Base-by-base conservation (phyloP, 37 sponge, comb jelly and placozoan species). In the Aplysina aerophoba region DNA sequence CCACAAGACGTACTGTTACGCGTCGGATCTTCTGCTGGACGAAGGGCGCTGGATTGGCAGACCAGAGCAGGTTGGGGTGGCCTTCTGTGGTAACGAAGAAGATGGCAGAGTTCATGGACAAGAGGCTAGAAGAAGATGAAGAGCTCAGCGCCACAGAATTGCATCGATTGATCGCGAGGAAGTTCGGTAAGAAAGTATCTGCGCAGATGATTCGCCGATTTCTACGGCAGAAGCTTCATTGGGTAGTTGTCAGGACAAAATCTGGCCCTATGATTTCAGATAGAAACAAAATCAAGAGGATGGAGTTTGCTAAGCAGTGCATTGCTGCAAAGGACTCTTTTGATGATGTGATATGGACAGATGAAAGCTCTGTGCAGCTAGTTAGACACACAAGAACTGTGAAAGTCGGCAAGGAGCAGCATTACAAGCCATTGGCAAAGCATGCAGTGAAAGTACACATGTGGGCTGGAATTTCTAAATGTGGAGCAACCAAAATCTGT, bases 241-340 rank as follows among this genome's bases (percentile, higher is more conserved):
- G 73, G 73, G 16, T 35, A 35, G 73, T 71, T 5, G 73, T 71
- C 3, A 37, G 73, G 4, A 71, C 4, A 30, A 25, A 37, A 5
- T 71, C 16, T 71, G 73, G 73, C 20, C 73, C 73, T 37, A 71
- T 71, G 73, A 71, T 71, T 35, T 35, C 36, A 30, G 73, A 35
- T 3, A 33, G 6, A 33, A 71, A 71, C 37, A 71, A 71, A 15
- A 12, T 5, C 21, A 71, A 33, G 4, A 71, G 73, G 16, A 27
- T 2, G 3, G 35, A 25, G 16, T 71, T 71, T 71, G 73, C 73
- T 28, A 2, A 21, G 16, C 2, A 19, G 37, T 35, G 31, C 4
- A 2, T 71, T 3, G 20, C 2, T 4, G 6, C 36, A 20, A 27
- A 33, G 21, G 73, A 71, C 30, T 8, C 33, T 28, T 71, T 71